Conservation (phyloP, 2,797 vertebrate species). For the Echeneis naucrates region DNA sequence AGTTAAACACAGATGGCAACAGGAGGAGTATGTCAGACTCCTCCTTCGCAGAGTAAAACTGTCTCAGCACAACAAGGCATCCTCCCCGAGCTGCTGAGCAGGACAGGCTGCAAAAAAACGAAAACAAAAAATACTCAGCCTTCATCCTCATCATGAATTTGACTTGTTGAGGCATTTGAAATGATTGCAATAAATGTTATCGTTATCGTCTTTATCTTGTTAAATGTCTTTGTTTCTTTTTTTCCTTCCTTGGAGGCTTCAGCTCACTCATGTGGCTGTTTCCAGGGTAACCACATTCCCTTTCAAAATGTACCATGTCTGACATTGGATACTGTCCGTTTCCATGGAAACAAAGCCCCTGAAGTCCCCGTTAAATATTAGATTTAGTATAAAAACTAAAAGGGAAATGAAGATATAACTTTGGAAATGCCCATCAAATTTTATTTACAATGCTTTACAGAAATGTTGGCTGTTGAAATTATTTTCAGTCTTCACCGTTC, state of each 20-base stretch:
- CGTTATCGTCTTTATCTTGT: slow-evolving; percentile 30
- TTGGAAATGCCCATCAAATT: slow-evolving; percentile 25
- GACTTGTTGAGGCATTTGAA: slow-evolving; percentile 27
- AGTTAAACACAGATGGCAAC: too few species aligned
- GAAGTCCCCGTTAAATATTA: slow-evolving; percentile 65
- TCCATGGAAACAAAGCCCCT: slow-evolving; percentile 79
- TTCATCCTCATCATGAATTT: slow-evolving; percentile 16
- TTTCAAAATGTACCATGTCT: slow-evolving; percentile 75
- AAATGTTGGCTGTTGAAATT: slow-evolving; percentile 3
- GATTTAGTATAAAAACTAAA: slow-evolving; percentile 46
- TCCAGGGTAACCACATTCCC: slow-evolving; percentile 81
- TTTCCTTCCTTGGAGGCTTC: slow-evolving; percentile 54
- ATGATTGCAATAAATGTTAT: slow-evolving; percentile 30
- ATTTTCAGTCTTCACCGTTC: neutral
- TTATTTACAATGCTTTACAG: neutral
- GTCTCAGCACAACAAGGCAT: too few species aligned
- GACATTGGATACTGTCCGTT: slow-evolving; percentile 74
- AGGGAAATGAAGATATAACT: slow-evolving; percentile 37
- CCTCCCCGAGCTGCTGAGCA: too few species aligned
- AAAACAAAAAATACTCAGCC: too few species aligned
- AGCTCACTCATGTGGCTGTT: slow-evolving; percentile 76
- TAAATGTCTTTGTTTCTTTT: slow-evolving; percentile 43
- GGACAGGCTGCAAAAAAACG: too few species aligned
- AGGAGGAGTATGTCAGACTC: too few species aligned
- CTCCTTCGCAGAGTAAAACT: too few species aligned